Base-by-base conservation (phyloP, 2,888 invertebrate species). In the Melanotus villosus region DNA sequence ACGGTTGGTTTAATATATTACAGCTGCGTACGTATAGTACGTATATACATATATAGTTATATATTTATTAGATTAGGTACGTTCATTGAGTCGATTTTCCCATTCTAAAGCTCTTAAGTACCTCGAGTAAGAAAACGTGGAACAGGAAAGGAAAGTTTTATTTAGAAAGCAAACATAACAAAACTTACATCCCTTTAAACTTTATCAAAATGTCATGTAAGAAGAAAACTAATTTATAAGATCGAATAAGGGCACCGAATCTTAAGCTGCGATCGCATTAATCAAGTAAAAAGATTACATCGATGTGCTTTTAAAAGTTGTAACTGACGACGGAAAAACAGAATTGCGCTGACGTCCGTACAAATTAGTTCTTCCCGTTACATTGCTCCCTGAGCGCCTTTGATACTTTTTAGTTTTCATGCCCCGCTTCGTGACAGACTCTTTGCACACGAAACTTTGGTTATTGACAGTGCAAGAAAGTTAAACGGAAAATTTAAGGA, bases 251-350 rank as follows among this genome's bases (percentile, higher is more conserved):
- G 56, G 65, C 65, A 23, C 50, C 62, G 67, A 70, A 76, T 76
- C 73, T 72, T 71, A 75, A 76, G 69, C 73, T 68, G 74, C 68
- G 71, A 75, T 76, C 73, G 76, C 73, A 76, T 73, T 73, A 73
- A 76, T 76, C 76, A 75, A 74, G 72, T 75, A 72, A 71, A 72
- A 73, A 76, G 76, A 76, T 76, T 75, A 76, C 76, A 76, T 76
- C 76, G 68, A 76, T 76, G 76, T 73, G 76, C 76, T 76, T 76
- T 76, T 76, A 76, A 76, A 76, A 76, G 73, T 75, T 75, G 73
- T 73, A 70, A 67, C 69, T 72, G 73, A 68, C 71, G 71, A 70
- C 69, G 75, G 75, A 73, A 73, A 75, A 75, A 75, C 75, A 75
- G 73, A 75, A 75, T 75, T 73, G 67, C 73, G 75, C 73, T 73